Evolutionary conservation across 2,888 invertebrate species (phyloP), one percentile per base, ranked within the genome.

Genomic region (Platycnemis pennipes): DNA sequence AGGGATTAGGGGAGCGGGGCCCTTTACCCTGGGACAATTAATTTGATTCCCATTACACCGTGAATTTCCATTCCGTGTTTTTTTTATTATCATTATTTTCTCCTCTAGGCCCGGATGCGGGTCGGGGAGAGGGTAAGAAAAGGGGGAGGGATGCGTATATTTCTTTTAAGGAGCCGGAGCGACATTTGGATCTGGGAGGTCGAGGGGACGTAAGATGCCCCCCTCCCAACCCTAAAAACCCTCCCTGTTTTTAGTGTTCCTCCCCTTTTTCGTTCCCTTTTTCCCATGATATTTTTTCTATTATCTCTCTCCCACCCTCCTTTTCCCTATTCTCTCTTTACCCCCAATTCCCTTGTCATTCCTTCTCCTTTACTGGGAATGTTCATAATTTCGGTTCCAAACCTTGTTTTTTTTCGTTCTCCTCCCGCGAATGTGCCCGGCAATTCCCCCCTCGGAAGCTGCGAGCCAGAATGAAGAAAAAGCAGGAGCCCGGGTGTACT

Each of bases 41-140:
- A 91, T 91, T 91, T 63, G 63, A 91, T 91, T 91, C 91, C 91
- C 91, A 91, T 91, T 91, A 91, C 91, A 91, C 91, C 91, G 91
- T 91, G 91, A 91, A 91, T 69, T 69, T 44, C 91, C 91, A 91
- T 63, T 91, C 91, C 69, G 26, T 44, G 44, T 44, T 63, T 91
- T 77, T 77, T 77, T 63, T 26, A 63, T 26, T 26, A 77, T 77
- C 26, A 77, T 77, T 63, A 69, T 91, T 91, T 91, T 91, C 44
- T 44, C 63, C 69, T 77, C 77, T n/a, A 37, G 91, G 69, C 49
- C 91, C 91, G 91, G 91, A 91, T 56, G n/a, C 3, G 77, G 37
- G 77, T 3, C 1, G 37, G 13, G 69, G 13, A 37, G 37, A n/a
- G n/a, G 63, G 63, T 0, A 37, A 37, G 11, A 77, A 77, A 77